Conservation (phyloP, 2,888 invertebrate genomes). For the Lithophane semibrunnea region DNA sequence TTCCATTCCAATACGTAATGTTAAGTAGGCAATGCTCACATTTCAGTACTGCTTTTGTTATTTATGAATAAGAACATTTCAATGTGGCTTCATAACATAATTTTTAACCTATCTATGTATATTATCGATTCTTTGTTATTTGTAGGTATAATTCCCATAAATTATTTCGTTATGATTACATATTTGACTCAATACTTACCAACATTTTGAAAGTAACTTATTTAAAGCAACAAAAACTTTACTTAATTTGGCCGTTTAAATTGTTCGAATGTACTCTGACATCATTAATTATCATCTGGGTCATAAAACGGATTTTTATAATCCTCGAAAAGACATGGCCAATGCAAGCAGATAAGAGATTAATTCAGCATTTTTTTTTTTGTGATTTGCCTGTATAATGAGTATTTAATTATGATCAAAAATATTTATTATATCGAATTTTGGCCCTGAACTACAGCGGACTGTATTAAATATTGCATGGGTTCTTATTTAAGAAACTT, state of each 20-base stretch:
- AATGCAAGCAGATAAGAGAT: neutral
- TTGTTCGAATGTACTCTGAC: neutral
- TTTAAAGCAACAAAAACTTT: neutral
- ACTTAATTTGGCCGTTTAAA: neutral
- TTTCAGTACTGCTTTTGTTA: constrained; percentile 20
- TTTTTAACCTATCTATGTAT: constrained; percentile 2
- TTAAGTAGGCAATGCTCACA: constrained; percentile 15
- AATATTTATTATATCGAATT: neutral
- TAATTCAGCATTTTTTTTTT: neutral
- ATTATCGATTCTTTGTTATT: neutral
- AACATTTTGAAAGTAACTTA: neutral
- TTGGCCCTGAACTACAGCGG: constrained; percentile 1
- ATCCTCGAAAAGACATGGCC: neutral
- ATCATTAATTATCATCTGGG: neutral
- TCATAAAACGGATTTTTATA: neutral
- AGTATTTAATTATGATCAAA: neutral
- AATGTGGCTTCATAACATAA: neutral
- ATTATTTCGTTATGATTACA: neutral
- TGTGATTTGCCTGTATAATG: neutral
- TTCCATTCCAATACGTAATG: constrained; percentile 38
- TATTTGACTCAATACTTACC: constrained; percentile 1
- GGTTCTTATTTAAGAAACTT: neutral
- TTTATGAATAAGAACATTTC: constrained; percentile 4
- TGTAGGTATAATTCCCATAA: neutral
- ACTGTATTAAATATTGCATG: neutral